These are phyloP conservation scores for Bombycilla garrulus DNA, from an alignment of 2,113 vertebrate species.

Conservation along the genomic window DNA sequence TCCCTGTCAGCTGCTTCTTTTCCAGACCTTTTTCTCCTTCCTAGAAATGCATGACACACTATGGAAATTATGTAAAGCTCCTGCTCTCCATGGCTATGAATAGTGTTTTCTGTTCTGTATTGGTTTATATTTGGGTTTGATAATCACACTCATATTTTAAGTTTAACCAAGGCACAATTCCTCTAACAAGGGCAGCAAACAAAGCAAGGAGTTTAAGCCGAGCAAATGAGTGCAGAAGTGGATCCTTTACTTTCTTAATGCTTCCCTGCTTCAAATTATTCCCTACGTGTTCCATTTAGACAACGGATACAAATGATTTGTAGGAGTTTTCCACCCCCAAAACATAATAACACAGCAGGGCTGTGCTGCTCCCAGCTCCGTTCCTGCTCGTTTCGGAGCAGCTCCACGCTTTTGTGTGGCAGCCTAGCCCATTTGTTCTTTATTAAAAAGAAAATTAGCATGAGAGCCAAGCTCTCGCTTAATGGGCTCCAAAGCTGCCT, in stretches of 20 bases:
- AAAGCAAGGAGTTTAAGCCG: conserved; percentile 18
- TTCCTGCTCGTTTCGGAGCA: not conserved
- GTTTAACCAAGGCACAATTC: conserved; percentile 49
- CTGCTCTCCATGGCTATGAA: conserved; percentile 23
- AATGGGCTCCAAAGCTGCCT: not conserved
- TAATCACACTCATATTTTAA: conserved; percentile 65
- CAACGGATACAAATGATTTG: conserved; percentile 28
- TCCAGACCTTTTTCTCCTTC: conserved; percentile 54
- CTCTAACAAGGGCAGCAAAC: conserved; percentile 54
- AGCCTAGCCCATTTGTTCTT: conserved; percentile 37
- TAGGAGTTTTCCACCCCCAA: conserved; percentile 39
- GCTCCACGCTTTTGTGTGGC: not conserved
- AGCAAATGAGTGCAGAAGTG: not conserved
- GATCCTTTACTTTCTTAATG: conserved; percentile 23
- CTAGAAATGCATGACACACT: conserved; percentile 20
- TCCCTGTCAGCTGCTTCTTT: conserved; percentile 45
- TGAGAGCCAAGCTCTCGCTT: not conserved
- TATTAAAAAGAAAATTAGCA: conserved; percentile 62
- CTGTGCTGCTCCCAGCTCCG: not conserved
- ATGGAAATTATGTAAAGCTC: conserved; percentile 49
- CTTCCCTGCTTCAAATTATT: conserved; percentile 20
- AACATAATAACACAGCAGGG: conserved; percentile 45
- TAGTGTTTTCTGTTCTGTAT: conserved; percentile 26
- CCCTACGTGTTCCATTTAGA: not conserved
- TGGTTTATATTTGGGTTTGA: conserved; percentile 54